Evolutionary conservation across 2,113 vertebrate genomes (phyloP), one percentile per base, ranked within the genome.

Genomic region (Gorsachius goisagi): DNA sequence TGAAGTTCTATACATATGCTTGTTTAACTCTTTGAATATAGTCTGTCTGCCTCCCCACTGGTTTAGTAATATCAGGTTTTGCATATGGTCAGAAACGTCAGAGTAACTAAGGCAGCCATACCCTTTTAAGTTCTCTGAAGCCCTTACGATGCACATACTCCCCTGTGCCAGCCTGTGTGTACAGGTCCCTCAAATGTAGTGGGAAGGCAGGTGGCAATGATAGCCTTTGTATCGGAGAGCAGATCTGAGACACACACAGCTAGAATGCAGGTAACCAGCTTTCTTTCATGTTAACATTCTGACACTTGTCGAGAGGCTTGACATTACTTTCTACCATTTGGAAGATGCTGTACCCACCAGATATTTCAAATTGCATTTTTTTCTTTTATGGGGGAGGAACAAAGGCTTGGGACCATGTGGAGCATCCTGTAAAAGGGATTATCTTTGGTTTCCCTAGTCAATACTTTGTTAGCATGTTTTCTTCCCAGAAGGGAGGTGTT

Each of bases 91-190:
- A 76, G 47, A 85, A 79, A 73, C 5, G 17, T 14, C 17, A 6
- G 6, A 67, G 30, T 37, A 68, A 18, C 21, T 24, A 9, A 62
- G 32, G 37, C 50, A 84, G 21, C 16, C 63, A 33, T 58, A 37
- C 2, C 3, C 1, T 41, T 73, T 35, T 39, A 22, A 49, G 41
- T 27, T n/a, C 20, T 66, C 59, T 84, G 86, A 71, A 88, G 50
- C 10, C n/a, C 11, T 66, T 32, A 12, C 0, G 1, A 11, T 66
- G 30, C 8, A 0, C 0, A 1, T 12, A n/a, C 14, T 67, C 18
- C 69, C 37, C 47, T 55, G 0, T 27, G 18, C 20, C 56, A 15
- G 9, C 7, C 15, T 47, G 12, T 35, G 2, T 20, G 23, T 15
- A 28, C 22, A 41, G 9, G 23, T 76, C 73, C 39, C 30, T 53